Evolutionary conservation across 1,140 invertebrate genomes (phyloP).

Genomic region (Zelostemma sp.): DNA sequence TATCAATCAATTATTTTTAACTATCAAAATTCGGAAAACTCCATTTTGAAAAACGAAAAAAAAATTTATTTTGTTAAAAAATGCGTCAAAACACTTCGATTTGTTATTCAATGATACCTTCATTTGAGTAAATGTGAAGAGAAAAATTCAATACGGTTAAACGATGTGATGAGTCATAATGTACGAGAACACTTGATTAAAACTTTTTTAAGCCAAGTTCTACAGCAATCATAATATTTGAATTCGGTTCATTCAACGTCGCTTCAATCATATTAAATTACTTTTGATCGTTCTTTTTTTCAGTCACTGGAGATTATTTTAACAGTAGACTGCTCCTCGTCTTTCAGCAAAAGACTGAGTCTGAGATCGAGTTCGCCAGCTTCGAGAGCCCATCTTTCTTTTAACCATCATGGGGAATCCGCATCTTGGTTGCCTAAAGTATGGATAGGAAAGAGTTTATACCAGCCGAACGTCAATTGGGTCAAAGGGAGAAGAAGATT

Average conservation of each 20-base stretch:
- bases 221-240: neutral
- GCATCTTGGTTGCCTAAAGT: slow-evolving; percentile 78
- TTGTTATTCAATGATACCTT: too few relatives aligned
- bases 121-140: too few relatives aligned
- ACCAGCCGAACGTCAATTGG: slow-evolving; percentile 87
- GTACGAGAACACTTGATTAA: too few relatives aligned
- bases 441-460: slow-evolving; percentile 87
- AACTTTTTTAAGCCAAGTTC: too few relatives aligned
- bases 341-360: slow-evolving; percentile 64
- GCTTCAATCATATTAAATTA: neutral
- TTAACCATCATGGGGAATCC: slow-evolving; percentile 78
- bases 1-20: too few relatives aligned
- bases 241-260: neutral
- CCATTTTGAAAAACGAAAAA: too few relatives aligned
- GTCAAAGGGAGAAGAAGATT: slow-evolving; percentile 83
- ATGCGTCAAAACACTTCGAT: too few relatives aligned
- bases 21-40: too few relatives aligned
- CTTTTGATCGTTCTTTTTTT: slow-evolving; percentile 16
- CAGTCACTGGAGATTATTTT: slow-evolving; percentile 62
- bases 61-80: too few relatives aligned
- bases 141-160: too few relatives aligned
- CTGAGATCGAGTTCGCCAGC: slow-evolving; percentile 67
- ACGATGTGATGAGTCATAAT: too few relatives aligned
- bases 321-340: slow-evolving; percentile 62
- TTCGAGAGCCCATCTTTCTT: slow-evolving; percentile 69